Evolutionary conservation across 2,888 invertebrate species (phyloP).

Genomic region (Hetaerina titia): DNA sequence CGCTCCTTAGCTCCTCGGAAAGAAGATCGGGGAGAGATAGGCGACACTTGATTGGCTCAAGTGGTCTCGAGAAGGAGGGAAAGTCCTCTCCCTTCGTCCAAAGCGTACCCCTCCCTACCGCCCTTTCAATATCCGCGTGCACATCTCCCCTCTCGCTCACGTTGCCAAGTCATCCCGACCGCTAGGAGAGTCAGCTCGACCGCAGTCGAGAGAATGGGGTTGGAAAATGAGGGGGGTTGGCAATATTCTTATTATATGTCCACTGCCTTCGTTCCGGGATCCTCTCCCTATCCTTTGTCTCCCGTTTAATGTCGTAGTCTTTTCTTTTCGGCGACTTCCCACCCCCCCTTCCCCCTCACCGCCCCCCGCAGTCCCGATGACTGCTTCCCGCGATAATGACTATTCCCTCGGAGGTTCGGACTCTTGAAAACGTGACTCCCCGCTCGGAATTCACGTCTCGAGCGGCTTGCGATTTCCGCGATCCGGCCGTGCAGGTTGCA

Average conservation of each 20-base stretch:
- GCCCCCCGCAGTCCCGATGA: neutral
- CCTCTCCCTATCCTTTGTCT: neutral
- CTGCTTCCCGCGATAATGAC: neutral
- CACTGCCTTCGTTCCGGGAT: neutral
- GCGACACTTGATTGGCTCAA: constrained; percentile 60
- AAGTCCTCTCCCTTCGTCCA: neutral
- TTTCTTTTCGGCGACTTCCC: neutral
- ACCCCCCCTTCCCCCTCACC: no score
- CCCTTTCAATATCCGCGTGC: neutral
- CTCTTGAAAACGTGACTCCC: constrained; percentile 43
- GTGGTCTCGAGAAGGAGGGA: neutral
- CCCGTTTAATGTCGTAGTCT: neutral
- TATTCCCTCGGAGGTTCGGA: neutral
- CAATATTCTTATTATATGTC: no score
- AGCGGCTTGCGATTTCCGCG: constrained; percentile 27
- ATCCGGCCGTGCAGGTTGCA: constrained; percentile 23
- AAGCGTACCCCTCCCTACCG: neutral
- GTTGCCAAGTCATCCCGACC: constrained; percentile 34
- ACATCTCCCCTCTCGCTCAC: neutral
- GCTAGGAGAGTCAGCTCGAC: neutral
- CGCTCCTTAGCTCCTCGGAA: neutral
- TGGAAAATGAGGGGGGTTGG: neutral
- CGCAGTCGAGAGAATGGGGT: neutral
- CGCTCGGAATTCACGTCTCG: constrained; percentile 23
- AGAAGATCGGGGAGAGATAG: constrained; percentile 19